Base-by-base conservation (phyloP, 2,888 invertebrate species). In the Andrena camellia region DNA sequence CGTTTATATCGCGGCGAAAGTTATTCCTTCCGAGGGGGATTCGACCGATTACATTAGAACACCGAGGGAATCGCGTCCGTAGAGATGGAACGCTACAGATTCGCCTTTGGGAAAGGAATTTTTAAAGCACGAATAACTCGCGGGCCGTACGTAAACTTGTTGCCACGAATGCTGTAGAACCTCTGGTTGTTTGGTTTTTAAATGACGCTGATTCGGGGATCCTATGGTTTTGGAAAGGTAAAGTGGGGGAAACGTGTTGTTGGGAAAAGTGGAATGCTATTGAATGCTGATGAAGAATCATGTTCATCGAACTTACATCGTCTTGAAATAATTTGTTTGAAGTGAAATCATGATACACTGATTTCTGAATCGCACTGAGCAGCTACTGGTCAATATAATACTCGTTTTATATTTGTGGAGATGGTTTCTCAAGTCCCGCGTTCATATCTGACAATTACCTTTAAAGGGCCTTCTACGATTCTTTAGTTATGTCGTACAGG, bases 21-120 rank as follows among this genome's bases (percentile, higher is more conserved):
- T 77, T 77, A 70, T 64, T 59, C 77, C 35, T 52, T n/a, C 17
- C 63, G 23, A 6, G 54, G 8, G 6, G 23, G 20, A 52, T 68
- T 78, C 78, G 48, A 8, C 26, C 77, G 57, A 79, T 76, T 59
- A 64, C 77, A 31, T 31, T 42, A 35, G 50, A 67, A 42, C 31
- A 17, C 29, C 48, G 2, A 35, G 54, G 20, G 59, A 68, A 64
- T 75, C 69, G 60, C 60, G 20, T 35, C 69, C 63, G 33, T 23
- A 29, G 35, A 63, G 63, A 79, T 59, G 63, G 57, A 35, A 7
- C n/a, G 66, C 31, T 48, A 54, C 59, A 72, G 59, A 52, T 64
- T 20, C 48, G 26, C 57, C n/a, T n/a, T 20, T n/a, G 26, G 26
- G n/a, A 54, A 29, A 57, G 69, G 52, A 77, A 79, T 79, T 50